Percentiles rank a stretch among this genome's conserved stretches.
phyloP scores from a whole-genome alignment of 2,888 invertebrate genomes.

The Anoncus sp. region DNA sequence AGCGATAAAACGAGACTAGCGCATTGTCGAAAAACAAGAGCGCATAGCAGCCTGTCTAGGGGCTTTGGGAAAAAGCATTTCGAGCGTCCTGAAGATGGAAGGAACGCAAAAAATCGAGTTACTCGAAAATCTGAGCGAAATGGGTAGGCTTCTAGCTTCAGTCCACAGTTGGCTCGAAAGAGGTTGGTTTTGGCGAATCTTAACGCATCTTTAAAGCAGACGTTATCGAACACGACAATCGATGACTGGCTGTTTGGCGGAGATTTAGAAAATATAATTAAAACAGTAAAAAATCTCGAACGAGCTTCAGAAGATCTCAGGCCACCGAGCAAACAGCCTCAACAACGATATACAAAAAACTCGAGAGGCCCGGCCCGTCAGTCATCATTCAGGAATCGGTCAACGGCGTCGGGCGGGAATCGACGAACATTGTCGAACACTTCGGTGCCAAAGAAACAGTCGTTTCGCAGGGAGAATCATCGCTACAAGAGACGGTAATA shows the following conservation, averaged over 20 bases:
- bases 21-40: conserved; percentile 53
- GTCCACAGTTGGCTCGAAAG: conserved; percentile 40
- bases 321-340: conserved; percentile 10
- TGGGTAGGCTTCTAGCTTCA: conserved; percentile 40
- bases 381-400: conserved; percentile 21
- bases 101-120: conserved; percentile 31
- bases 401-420: conserved; percentile 12
- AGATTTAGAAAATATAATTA: conserved; percentile 45
- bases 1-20: conserved; percentile 34
- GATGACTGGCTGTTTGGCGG: conserved; percentile 52
- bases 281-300: conserved; percentile 44
- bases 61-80: conserved; percentile 46
- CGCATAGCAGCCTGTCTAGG: conserved; percentile 45
- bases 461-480: not conserved
- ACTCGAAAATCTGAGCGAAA: conserved; percentile 49
- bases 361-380: conserved; percentile 32
- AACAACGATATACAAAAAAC: conserved; percentile 57
- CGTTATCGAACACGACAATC: conserved; percentile 28
- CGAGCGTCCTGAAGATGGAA: conserved; percentile 27
- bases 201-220: conserved; percentile 42
- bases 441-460: conserved; percentile 28
- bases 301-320: conserved; percentile 45
- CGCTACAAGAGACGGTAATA: no score
- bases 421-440: conserved; percentile 2
- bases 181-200: conserved; percentile 46